Conservation (phyloP, 2,888 invertebrate species). For the Teinopalpus imperialis region DNA sequence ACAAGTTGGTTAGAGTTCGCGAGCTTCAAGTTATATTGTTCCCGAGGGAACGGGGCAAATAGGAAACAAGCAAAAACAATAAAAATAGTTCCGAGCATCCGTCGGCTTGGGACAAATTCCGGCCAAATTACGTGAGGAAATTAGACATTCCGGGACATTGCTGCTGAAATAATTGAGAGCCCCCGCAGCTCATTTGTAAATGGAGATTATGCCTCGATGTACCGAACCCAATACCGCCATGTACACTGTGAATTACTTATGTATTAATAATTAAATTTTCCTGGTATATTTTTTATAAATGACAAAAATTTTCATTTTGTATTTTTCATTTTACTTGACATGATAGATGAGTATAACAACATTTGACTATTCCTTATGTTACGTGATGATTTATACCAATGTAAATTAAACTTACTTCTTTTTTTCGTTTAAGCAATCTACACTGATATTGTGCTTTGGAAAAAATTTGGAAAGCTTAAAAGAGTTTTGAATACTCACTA, state of each 20-base stretch:
- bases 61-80: slow-evolving; percentile 77
- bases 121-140: slow-evolving; percentile 79
- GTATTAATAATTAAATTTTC: neutral
- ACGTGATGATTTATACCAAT: too few species aligned
- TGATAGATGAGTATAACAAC: too few species aligned
- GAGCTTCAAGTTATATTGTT: slow-evolving; percentile 70
- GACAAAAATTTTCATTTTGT: too few species aligned
- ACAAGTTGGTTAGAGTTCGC: slow-evolving; percentile 67
- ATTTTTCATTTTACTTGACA: too few species aligned
- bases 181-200: slow-evolving; percentile 44
- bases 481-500: too few species aligned
- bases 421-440: too few species aligned
- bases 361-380: too few species aligned
- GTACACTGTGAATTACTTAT: slow-evolving; percentile 7
- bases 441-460: too few species aligned
- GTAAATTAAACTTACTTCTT: too few species aligned
- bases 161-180: slow-evolving; percentile 69
- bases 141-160: slow-evolving; percentile 78
- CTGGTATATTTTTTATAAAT: neutral
- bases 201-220: slow-evolving; percentile 45
- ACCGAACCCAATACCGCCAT: slow-evolving; percentile 7
- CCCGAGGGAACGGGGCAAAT: slow-evolving; percentile 67
- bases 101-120: slow-evolving; percentile 73
- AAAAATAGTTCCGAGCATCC: slow-evolving; percentile 76
- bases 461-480: too few species aligned